Conservation (phyloP, 1,140 invertebrate species). For the Daktulosphaira vitifoliae region DNA sequence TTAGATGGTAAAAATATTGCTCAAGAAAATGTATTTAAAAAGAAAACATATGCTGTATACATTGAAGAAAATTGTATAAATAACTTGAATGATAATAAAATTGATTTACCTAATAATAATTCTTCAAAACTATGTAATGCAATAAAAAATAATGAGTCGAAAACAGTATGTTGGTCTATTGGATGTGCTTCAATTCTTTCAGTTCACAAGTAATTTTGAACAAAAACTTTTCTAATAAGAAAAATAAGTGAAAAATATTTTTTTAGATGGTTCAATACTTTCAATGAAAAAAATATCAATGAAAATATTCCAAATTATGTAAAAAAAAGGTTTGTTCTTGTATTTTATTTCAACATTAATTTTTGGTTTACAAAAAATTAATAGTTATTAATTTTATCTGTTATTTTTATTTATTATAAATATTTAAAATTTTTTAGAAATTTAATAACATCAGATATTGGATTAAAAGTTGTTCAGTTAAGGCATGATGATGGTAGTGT, state of each 20-base stretch:
- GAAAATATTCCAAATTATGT: background rate
- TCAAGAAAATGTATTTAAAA: conserved; percentile 42
- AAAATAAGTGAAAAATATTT: too few relatives aligned
- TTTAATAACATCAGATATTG: conserved; percentile 53
- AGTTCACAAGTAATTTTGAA: conserved; percentile 50
- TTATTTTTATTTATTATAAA: conserved; percentile 12
- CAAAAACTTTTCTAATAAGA: conserved; percentile 30
- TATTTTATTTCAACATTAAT: conserved; percentile 41
- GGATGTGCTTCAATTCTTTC: conserved; percentile 58
- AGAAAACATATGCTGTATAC: conserved; percentile 47
- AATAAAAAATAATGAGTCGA: conserved; percentile 44
- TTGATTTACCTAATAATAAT: conserved; percentile 41
- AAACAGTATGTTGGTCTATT: conserved; percentile 51
- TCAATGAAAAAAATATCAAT: conserved; percentile 2
- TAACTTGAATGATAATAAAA: conserved; percentile 38
- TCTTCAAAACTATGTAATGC: too few relatives aligned
- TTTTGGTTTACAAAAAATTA: conserved; percentile 1
- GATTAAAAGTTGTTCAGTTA: conserved; percentile 61
- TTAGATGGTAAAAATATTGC: conserved; percentile 46
- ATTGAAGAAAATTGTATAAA: conserved; percentile 46
- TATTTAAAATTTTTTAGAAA: conserved; percentile 47
- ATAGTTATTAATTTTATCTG: conserved; percentile 8
- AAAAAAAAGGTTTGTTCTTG: background rate
- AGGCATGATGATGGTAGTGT: conserved; percentile 53
- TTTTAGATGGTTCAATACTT: conserved; percentile 31